Conservation (phyloP, 2,113 vertebrate genomes). For the Urocynchramus pylzowi region DNA sequence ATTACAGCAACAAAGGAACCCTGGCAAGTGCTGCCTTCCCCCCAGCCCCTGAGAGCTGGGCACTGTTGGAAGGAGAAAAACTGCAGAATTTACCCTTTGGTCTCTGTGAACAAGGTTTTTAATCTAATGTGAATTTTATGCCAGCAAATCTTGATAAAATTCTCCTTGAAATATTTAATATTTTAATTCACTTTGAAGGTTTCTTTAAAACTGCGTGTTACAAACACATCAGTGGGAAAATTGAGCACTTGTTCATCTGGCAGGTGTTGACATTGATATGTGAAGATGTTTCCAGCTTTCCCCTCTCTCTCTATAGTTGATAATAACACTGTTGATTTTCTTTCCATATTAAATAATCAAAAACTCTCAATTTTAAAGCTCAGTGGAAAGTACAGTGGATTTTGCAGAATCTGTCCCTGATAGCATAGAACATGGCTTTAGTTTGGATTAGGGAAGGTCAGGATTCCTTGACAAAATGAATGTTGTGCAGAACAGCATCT, state of each 20-base stretch:
- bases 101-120: neutral
- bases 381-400: neutral
- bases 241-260: neutral
- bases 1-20: neutral
- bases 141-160: neutral
- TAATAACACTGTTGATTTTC: neutral
- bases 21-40: neutral
- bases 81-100: neutral
- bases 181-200: neutral
- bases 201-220: neutral
- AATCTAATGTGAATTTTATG: neutral
- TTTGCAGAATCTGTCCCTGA: neutral
- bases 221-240: neutral
- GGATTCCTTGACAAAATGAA: neutral
- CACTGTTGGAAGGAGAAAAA: neutral
- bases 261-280: neutral
- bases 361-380: neutral
- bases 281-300: neutral
- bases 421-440: accelerated
- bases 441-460: neutral
- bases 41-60: neutral
- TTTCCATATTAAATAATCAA: neutral
- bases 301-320: accelerated
- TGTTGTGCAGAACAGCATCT: neutral
- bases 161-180: neutral